Conservation (phyloP, 2,797 vertebrate species). For the Neostethus bicornis region DNA sequence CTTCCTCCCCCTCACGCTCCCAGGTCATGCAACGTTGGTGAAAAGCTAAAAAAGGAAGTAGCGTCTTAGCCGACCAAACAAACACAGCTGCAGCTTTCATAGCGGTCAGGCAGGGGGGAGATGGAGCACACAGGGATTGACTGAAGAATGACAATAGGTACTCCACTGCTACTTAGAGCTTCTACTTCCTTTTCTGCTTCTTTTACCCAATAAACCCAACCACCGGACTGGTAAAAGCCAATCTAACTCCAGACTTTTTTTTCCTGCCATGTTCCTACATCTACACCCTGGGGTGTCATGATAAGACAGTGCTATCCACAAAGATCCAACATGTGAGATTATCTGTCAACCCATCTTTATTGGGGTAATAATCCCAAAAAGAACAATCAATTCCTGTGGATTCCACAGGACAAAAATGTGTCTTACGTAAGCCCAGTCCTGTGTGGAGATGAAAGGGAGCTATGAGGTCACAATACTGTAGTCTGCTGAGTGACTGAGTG, state of each 20-base stretch:
- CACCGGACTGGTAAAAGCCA: slow-evolving; percentile 6
- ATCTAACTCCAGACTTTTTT: not conserved
- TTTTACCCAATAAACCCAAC: slow-evolving; percentile 38
- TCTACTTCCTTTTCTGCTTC: slow-evolving; percentile 56
- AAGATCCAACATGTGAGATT: slow-evolving; percentile 34
- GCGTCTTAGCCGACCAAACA: slow-evolving; percentile 81
- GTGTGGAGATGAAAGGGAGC: not conserved
- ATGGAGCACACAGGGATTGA: slow-evolving; percentile 68
- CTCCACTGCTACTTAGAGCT: slow-evolving; percentile 57
- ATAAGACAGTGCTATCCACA: slow-evolving; percentile 56
- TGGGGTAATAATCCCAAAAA: slow-evolving; percentile 59
- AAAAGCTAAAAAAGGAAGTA: slow-evolving; percentile 82
- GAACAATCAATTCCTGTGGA: slow-evolving; percentile 44
- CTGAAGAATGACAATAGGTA: slow-evolving; percentile 79
- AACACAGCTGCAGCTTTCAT: slow-evolving; percentile 84
- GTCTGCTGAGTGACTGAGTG: slow-evolving; percentile 23
- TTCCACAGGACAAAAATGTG: slow-evolving; percentile 37
- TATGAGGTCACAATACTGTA: not conserved
- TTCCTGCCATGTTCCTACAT: slow-evolving; percentile 41
- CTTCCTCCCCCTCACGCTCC: slow-evolving; percentile 43
- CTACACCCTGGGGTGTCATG: slow-evolving; percentile 35
- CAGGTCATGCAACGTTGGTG: slow-evolving; percentile 62
- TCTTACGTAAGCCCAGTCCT: slow-evolving; percentile 18
- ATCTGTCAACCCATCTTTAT: slow-evolving; percentile 72
- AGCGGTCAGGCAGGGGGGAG: slow-evolving; percentile 68